Evolutionary conservation across 2,113 vertebrate species (phyloP), one percentile per base, ranked within the genome.

Genomic region (Cinclus cinclus): DNA sequence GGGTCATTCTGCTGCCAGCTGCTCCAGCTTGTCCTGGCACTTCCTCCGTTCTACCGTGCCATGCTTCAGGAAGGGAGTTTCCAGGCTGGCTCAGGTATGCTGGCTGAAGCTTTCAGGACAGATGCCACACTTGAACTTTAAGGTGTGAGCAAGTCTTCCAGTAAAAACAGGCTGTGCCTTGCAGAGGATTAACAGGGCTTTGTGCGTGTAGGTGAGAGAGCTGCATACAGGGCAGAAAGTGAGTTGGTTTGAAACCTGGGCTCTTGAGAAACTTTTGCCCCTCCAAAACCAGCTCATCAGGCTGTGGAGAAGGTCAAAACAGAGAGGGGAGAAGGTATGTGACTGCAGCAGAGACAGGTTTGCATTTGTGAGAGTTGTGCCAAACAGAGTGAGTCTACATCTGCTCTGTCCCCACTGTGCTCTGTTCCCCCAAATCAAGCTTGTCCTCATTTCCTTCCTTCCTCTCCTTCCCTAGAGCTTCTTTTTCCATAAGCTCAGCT

Each of bases 21-120:
- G 73, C 64, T 93, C 76, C 92, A 49, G 88, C 94, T 77, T 93
- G 83, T 77, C 92, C 94, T 93, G 88, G 88, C 83, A 31, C 73
- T 87, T 95, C 70, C 89, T 90, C 69, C 16, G 7, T 90, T 96
- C 85, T 60, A 13, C 56, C 0, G 0, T 55, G 91, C 91, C 35
- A 3, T 25, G 64, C 85, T 75, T 52, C 69, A 22, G 86, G 88
- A 73, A 30, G 79, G 90, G 94, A 89, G 73, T 94, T 96, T 90
- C 94, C 85, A 86, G 83, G 64, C 79, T 88, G 92, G 86, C 89
- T 89, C 89, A 91, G 94, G 89, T 95, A 21, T 13, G 28, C 60
- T 91, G 87, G 83, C 90, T 83, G 73, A 25, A 74, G 83, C 49
- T 92, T 73, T 64, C 92, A 73, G 49, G 83, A 11, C 50, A 44